Evolutionary conservation across 2,888 invertebrate species (phyloP).

Genomic region (Rhingia campestris): DNA sequence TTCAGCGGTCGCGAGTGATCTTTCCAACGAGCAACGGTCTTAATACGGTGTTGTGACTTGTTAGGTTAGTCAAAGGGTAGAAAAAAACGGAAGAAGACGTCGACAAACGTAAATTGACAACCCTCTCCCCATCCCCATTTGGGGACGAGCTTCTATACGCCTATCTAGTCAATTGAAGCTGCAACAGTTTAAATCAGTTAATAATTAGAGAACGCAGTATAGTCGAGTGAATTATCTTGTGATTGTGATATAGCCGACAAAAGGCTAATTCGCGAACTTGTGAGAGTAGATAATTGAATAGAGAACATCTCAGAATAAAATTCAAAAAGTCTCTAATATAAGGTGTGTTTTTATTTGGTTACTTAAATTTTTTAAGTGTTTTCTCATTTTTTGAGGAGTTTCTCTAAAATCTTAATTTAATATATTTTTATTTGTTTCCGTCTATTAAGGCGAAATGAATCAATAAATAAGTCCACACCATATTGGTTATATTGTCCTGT

Average conservation of each 20-base stretch:
- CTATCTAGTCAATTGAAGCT: conserved; percentile 34
- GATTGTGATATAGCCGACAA: conserved; percentile 11
- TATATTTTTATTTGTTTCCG: not conserved
- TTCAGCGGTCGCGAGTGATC: conserved; percentile 49
- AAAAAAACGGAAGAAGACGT: conserved; percentile 29
- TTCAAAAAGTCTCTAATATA: no score
- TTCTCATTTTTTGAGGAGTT: no score
- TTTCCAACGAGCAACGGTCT: conserved; percentile 16
- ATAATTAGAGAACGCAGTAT: conserved; percentile 37
- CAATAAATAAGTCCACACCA: not conserved
- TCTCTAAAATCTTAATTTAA: no score
- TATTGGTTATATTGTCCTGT: not conserved
- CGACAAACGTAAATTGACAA: conserved; percentile 20
- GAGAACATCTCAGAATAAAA: no score
- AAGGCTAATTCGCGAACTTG: not conserved
- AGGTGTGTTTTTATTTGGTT: no score
- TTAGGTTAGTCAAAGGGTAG: conserved; percentile 6
- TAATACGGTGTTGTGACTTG: conserved; percentile 6
- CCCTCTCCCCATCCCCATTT: not conserved
- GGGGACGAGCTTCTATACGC: conserved; percentile 24
- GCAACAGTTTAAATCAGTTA: conserved; percentile 45
- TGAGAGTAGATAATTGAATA: not conserved
- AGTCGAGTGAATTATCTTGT: conserved; percentile 33
- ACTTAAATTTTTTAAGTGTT: no score
- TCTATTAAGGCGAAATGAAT: conserved; percentile 14